Percentiles rank a stretch among this genome's conserved stretches.
These are phyloP conservation scores for Choristoneura fumiferana DNA, from an alignment of 1,140 invertebrate genomes.

Conservation along the genomic window DNA sequence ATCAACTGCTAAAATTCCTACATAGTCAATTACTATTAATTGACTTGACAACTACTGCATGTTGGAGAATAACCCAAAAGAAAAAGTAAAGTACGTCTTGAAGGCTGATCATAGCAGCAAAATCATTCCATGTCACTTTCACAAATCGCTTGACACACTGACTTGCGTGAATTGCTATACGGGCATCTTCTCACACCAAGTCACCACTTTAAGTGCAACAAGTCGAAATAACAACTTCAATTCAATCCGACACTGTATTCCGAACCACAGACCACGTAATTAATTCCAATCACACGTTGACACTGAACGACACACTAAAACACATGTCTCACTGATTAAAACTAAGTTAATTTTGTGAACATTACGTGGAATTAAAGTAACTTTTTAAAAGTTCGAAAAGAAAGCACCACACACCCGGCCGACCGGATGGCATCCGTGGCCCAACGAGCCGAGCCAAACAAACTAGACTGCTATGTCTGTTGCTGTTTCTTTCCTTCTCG, in stretches of 20 bases:
- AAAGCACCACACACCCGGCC: conserved; percentile 41
- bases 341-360: conserved; percentile 53
- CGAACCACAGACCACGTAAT: not conserved
- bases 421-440: conserved; percentile 54
- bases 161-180: conserved; percentile 10
- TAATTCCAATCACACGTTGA: not conserved
- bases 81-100: too few species aligned
- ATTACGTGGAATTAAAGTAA: conserved; percentile 31
- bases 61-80: too few species aligned
- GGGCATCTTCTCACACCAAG: conserved; percentile 3
- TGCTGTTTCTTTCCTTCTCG: conserved; percentile 19
- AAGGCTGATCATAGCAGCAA: conserved; percentile 12
- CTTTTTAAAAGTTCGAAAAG: conserved; percentile 54
- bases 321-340: conserved; percentile 42
- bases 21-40: too few species aligned
- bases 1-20: too few species aligned
- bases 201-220: conserved; percentile 4
- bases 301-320: conserved; percentile 33
- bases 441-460: conserved; percentile 59
- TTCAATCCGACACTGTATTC: conserved; percentile 5
- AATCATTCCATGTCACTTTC: conserved; percentile 12
- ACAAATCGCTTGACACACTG: conserved; percentile 10
- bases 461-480: conserved; percentile 53
- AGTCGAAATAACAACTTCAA: conserved; percentile 15
- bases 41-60: too few species aligned